These are phyloP conservation scores for Callipepla squamata DNA, from an alignment of 2,113 vertebrate genomes.

Conservation along the genomic window DNA sequence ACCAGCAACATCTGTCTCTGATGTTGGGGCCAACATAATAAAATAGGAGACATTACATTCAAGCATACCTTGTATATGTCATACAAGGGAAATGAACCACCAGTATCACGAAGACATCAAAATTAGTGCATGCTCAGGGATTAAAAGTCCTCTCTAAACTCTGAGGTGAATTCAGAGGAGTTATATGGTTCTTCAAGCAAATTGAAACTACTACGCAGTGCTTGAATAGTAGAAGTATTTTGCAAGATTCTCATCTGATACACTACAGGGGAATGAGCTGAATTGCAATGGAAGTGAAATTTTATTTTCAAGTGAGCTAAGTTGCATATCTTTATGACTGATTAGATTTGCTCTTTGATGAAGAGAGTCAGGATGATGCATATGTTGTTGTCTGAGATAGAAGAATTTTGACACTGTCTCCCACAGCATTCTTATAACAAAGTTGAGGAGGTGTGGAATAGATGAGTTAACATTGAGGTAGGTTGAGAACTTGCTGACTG, in stretches of 20 bases:
- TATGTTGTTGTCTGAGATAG: background rate
- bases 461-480: too few relatives aligned
- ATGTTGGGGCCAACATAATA: too few relatives aligned
- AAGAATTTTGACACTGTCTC: too few relatives aligned
- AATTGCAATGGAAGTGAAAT: background rate
- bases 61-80: background rate
- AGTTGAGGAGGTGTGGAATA: too few relatives aligned
- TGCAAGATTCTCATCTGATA: background rate
- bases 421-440: too few relatives aligned
- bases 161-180: background rate
- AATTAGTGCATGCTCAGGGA: background rate
- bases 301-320: background rate
- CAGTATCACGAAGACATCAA: background rate
- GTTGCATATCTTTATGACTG: background rate
- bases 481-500: too few relatives aligned
- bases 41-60: too few relatives aligned
- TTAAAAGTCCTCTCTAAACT: background rate
- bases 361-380: background rate
- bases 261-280: background rate
- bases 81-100: background rate
- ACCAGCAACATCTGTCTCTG: too few relatives aligned
- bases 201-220: background rate
- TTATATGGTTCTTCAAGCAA: background rate
- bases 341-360: background rate
- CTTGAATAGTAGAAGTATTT: background rate